phyloP scores from a whole-genome alignment of 2,113 vertebrate species.

The Callorhinus ursinus region DNA sequence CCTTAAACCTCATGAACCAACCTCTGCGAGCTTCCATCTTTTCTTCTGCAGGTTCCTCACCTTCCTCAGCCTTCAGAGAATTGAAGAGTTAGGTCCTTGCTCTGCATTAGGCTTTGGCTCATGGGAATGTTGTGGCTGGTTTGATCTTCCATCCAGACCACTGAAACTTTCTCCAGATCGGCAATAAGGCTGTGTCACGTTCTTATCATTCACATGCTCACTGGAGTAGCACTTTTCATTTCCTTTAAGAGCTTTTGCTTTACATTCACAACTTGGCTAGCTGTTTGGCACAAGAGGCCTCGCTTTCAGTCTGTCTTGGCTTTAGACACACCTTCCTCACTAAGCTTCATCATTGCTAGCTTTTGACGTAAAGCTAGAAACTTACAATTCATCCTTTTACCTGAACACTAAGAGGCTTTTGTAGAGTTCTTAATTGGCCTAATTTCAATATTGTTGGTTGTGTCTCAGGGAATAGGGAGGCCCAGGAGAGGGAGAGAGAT shows the following conservation, averaged over 20 bases:
- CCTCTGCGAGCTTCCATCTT: background rate
- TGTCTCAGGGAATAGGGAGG: background rate
- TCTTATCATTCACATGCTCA: background rate
- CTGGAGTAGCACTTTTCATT: background rate
- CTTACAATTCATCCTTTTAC: background rate
- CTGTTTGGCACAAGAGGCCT: background rate
- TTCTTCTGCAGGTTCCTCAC: background rate
- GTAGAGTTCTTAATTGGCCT: background rate
- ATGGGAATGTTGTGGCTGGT: background rate
- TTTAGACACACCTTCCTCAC: background rate
- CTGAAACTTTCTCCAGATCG: background rate
- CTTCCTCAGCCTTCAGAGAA: background rate
- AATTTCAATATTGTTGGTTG: background rate
- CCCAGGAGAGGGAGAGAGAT: too few relatives aligned
- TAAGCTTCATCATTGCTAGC: background rate
- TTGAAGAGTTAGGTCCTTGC: background rate
- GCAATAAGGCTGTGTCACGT: background rate
- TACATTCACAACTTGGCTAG: background rate
- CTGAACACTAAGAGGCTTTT: background rate
- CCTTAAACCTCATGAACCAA: background rate
- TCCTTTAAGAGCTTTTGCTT: background rate
- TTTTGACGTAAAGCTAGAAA: background rate
- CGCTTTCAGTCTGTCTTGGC: background rate
- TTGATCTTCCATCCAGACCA: background rate
- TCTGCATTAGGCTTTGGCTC: background rate